Evolutionary conservation across 2,113 vertebrate species (phyloP).

Genomic region (Psittacula cyanocephala): DNA sequence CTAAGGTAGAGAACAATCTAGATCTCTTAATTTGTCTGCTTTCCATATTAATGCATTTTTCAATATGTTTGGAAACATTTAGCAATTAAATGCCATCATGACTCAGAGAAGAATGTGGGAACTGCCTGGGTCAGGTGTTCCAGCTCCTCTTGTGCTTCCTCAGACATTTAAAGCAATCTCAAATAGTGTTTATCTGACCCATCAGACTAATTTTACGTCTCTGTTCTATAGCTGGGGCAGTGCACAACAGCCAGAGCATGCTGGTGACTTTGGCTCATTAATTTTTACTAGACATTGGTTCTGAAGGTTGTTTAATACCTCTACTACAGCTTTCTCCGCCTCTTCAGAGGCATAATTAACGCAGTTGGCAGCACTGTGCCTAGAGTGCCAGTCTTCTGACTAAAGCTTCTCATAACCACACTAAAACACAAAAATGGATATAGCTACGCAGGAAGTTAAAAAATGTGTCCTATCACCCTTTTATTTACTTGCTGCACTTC

Average conservation of each 20-base stretch:
- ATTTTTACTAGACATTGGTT: slow-evolving; percentile 2
- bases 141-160: neutral
- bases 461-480: neutral
- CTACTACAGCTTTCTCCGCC: neutral
- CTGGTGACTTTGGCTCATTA: neutral
- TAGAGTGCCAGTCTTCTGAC: neutral
- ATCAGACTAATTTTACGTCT: neutral
- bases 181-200: neutral
- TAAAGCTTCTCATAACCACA: neutral
- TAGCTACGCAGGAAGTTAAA: neutral
- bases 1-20: neutral
- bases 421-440: neutral
- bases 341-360: neutral
- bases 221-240: neutral
- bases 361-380: neutral
- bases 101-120: neutral
- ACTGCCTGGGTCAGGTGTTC: neutral
- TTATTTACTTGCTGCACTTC: neutral
- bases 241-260: neutral
- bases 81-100: neutral
- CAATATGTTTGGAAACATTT: slow-evolving; percentile 1
- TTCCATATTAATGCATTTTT: slow-evolving; percentile 10
- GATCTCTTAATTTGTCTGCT: neutral
- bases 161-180: neutral
- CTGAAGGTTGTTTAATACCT: neutral